Percentiles rank a stretch among this genome's conserved stretches.
Evolutionary conservation across 2,113 vertebrate species (phyloP).

Genomic region (Felis chaus): DNA sequence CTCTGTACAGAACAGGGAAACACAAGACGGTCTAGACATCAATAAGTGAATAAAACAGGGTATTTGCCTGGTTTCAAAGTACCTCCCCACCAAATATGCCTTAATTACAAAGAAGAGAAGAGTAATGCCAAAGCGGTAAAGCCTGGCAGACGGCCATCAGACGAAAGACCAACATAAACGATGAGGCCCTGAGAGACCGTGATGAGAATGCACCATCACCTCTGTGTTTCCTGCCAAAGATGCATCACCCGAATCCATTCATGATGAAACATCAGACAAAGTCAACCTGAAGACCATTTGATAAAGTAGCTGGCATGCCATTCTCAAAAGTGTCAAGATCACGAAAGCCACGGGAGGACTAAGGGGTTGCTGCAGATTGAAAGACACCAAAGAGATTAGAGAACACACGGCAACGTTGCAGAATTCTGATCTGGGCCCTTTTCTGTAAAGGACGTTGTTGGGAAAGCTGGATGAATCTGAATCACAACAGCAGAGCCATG

Average conservation of each 20-base stretch:
- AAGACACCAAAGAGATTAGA: too few relatives aligned
- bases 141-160: background rate
- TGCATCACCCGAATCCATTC: fast-evolving
- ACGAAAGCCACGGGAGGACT: background rate
- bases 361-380: background rate
- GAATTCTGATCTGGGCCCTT: background rate
- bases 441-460: fast-evolving
- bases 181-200: fast-evolving
- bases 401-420: fast-evolving
- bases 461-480: background rate
- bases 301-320: background rate
- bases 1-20: background rate
- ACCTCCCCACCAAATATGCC: background rate
- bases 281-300: background rate
- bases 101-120: background rate
- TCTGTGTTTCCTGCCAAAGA: background rate
- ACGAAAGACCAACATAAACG: too few relatives aligned
- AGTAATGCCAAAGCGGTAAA: background rate
- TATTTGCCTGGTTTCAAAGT: background rate
- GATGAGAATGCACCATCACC: fast-evolving
- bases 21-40: fast-evolving
- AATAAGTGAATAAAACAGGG: background rate
- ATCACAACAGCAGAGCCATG: fast-evolving
- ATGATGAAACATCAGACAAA: background rate
- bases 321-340: background rate